phyloP scores from a whole-genome alignment of 2,888 invertebrate genomes.

The Cryptophagus acutangulus region DNA sequence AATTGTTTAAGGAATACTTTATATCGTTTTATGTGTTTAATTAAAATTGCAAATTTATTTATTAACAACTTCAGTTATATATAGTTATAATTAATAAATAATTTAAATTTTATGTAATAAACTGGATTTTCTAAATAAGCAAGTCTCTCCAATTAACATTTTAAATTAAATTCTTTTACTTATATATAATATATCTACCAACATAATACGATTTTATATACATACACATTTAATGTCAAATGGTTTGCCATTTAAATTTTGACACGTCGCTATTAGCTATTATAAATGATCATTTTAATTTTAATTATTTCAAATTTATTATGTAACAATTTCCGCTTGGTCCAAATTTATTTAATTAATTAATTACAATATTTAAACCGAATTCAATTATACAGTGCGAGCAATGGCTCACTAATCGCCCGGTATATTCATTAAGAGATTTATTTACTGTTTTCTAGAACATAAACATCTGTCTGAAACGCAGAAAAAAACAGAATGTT shows the following conservation, averaged over 20 bases:
- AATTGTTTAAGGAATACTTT: too few species aligned
- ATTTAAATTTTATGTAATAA: conserved; percentile 20
- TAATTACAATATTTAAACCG: too few species aligned
- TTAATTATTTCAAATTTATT: conserved; percentile 17
- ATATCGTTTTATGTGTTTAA: conserved; percentile 11
- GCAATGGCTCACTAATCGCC: too few species aligned
- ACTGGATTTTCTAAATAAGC: conserved; percentile 12
- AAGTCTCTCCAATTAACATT: conserved; percentile 12
- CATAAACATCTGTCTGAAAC: conserved; percentile 34
- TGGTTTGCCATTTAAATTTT: conserved; percentile 17
- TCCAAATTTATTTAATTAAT: too few species aligned
- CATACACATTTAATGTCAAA: conserved; percentile 17
- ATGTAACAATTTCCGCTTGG: conserved; percentile 15
- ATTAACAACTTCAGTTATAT: conserved; percentile 16
- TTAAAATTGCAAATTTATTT: conserved; percentile 20
- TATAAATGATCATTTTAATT: conserved; percentile 16
- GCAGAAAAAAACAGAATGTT: conserved; percentile 22
- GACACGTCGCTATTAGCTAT: conserved; percentile 16
- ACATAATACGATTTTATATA: too few species aligned
- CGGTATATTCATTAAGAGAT: too few species aligned
- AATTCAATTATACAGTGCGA: neutral
- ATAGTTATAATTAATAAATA: conserved; percentile 19
- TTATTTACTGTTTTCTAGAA: conserved; percentile 32
- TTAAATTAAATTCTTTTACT: conserved; percentile 13
- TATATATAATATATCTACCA: conserved; percentile 10